These are phyloP conservation scores for Drosophila quinaria DNA, from an alignment of 2,888 invertebrate species.

Conservation along the genomic window DNA sequence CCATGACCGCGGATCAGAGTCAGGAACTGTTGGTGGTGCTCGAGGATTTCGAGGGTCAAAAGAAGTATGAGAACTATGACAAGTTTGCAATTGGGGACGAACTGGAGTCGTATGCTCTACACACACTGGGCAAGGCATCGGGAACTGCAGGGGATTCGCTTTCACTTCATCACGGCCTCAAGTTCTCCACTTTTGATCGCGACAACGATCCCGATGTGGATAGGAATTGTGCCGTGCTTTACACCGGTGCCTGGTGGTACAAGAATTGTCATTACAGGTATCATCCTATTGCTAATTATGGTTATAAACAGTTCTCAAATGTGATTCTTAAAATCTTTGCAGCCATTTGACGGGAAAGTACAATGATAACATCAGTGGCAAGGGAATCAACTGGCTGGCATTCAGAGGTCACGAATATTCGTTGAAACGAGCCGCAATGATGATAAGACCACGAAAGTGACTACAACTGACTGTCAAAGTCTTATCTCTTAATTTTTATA, in stretches of 20 bases:
- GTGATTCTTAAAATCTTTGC: background rate
- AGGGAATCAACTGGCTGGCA: slow-evolving; percentile 3
- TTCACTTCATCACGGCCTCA: background rate
- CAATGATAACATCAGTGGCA: background rate
- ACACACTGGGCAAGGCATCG: background rate
- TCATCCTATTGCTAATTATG: background rate
- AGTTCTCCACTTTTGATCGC: slow-evolving; percentile 9
- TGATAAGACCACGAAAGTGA: slow-evolving; percentile 11
- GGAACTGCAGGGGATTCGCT: slow-evolving; percentile 14
- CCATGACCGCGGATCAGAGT: background rate
- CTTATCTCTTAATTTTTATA: background rate
- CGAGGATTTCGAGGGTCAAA: slow-evolving; percentile 8
- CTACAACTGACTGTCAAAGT: background rate
- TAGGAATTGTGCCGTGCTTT: slow-evolving; percentile 7
- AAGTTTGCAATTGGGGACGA: slow-evolving; percentile 12
- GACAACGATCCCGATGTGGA: background rate
- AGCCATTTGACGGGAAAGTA: slow-evolving; percentile 12
- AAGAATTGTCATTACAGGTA: slow-evolving; percentile 2
- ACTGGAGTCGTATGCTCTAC: slow-evolving; percentile 1
- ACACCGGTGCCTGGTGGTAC: slow-evolving; percentile 16
- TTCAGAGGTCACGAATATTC: slow-evolving; percentile 10
- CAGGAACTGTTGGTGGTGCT: slow-evolving; percentile 2
- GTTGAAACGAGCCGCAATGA: slow-evolving; percentile 13
- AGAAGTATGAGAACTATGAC: background rate
- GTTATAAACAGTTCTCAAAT: background rate